Evolutionary conservation across 1,140 invertebrate species (phyloP), one percentile per base, ranked within the genome.

Genomic region (Magallana angulata): DNA sequence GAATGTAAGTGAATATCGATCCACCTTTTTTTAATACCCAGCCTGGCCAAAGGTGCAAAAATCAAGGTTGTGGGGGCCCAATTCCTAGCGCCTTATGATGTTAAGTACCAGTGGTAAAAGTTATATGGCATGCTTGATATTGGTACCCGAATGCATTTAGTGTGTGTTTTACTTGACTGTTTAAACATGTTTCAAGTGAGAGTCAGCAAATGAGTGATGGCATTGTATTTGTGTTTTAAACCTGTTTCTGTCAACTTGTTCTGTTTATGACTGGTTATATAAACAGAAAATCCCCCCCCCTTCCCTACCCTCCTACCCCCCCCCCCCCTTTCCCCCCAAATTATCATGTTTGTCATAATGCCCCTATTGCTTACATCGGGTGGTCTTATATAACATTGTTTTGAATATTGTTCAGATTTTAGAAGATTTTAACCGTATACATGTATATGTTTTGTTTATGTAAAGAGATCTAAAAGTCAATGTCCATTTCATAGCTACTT

Each of bases 101-200:
- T 76, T 48, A 30, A 12, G 68, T 76, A 76, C 68, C 68, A 30
- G 68, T 76, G 24, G 36, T 36, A 76, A 30, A 48, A 4, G 7
- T 76, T 76, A 30, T 76, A 76, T 76, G 68, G 68, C 68, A 76
- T 76, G 68, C 68, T 76, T 76, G 68, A 76, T 18, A 30, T 30
- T 76, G 68, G 68, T 76, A 30, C 68, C 36, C 36, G 68, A 76
- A 76, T 76, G 68, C 68, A 76, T 76, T 76, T 76, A 30, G 68
- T 76, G 68, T 76, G 68, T 76, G 60, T 62, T 6, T 62, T 12
- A 12, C 60, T 12, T 62, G 60, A 62, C 36, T 76, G 68, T 76
- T 76, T 30, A 76, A 76, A 76, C 24, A 76, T 76, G 68, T 76
- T 12, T 12, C 24, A 11, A 30, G 68, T 76, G 11, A 76, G 36